Evolutionary conservation across 1,140 invertebrate genomes (phyloP).

Genomic region (Brachionus sp.): DNA sequence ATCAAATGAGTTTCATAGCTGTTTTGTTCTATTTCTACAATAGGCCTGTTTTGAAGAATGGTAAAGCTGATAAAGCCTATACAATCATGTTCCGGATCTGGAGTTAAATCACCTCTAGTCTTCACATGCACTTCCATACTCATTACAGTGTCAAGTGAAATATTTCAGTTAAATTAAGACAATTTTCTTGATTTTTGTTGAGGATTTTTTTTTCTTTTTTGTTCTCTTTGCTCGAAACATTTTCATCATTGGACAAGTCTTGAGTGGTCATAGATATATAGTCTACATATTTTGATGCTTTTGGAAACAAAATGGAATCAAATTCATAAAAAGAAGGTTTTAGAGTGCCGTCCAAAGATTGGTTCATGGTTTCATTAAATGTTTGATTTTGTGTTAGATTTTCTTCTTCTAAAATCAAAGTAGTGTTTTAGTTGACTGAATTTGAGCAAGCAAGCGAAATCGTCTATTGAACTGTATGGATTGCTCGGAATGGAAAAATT

Average conservation of each 20-base stretch:
- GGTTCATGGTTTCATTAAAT: not conserved
- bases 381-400: not conserved
- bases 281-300: conserved; percentile 25
- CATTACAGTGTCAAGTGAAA: conserved; percentile 71
- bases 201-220: conserved; percentile 44
- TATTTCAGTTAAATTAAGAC: conserved; percentile 1
- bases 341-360: not conserved
- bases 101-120: conserved; percentile 65
- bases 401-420: not conserved
- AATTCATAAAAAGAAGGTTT: conserved; percentile 20
- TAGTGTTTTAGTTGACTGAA: not conserved
- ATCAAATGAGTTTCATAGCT: conserved; percentile 52
- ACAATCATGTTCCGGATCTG: conserved; percentile 76
- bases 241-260: conserved; percentile 10
- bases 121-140: conserved; percentile 75
- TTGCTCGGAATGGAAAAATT: not conserved
- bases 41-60: conserved; percentile 68
- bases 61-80: conserved; percentile 81
- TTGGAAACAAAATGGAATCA: conserved; percentile 35
- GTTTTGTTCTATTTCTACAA: conserved; percentile 49
- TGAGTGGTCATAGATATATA: conserved; percentile 12
- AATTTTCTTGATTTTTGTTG: not conserved
- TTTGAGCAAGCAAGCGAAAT: not conserved
- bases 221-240: conserved; percentile 18
- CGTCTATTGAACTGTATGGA: not conserved